Conservation (phyloP, 2,113 vertebrate species). For the Fregetta grallaria region DNA sequence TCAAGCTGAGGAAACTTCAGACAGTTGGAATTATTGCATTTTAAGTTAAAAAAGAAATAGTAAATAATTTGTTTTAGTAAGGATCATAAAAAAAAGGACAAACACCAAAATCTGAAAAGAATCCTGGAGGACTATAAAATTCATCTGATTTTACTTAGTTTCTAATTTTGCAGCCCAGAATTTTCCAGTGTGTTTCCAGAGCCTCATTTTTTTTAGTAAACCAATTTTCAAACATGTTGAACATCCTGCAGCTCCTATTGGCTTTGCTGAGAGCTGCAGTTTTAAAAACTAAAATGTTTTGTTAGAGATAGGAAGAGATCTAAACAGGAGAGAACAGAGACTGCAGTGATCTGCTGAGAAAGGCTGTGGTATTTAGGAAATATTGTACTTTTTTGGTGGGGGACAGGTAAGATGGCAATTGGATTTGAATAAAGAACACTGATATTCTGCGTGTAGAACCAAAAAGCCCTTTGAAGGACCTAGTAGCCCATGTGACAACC, state of each 20-base stretch:
- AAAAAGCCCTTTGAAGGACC: not conserved
- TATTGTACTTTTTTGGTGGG: not conserved
- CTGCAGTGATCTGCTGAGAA: not conserved
- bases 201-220: not conserved
- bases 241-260: not conserved
- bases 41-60: not conserved
- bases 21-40: not conserved
- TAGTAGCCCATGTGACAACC: not conserved
- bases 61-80: not conserved
- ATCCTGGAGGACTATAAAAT: not conserved
- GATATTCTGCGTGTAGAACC: not conserved
- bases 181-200: constrained; percentile 7
- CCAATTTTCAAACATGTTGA: not conserved
- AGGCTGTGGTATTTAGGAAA: not conserved
- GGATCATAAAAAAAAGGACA: not conserved
- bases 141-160: constrained; percentile 20
- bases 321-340: not conserved
- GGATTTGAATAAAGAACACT: not conserved
- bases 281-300: not conserved
- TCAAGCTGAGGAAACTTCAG: not conserved
- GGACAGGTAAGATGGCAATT: not conserved
- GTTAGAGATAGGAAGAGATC: not conserved
- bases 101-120: not conserved
- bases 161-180: not conserved
- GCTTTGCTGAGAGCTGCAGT: not conserved